Conservation (phyloP, 1,140 invertebrate genomes). For the Megalopta genalis region DNA sequence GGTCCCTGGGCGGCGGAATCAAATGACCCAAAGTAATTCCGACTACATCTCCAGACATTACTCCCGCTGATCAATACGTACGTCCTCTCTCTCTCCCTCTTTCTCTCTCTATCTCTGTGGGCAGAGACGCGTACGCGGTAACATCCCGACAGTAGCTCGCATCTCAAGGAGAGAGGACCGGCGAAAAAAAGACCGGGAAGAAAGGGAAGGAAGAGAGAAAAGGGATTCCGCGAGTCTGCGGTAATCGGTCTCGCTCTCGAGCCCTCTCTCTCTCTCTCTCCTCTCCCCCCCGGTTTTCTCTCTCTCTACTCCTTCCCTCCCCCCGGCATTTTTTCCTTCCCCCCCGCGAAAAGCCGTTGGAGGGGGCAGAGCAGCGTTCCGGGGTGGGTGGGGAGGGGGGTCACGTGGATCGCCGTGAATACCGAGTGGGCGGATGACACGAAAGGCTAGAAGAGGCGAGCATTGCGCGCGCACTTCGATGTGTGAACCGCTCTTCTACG, state of each 20-base stretch:
- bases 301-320: neutral
- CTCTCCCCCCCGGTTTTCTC: neutral
- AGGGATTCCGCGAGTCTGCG: conserved; percentile 61
- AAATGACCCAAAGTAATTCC: conserved; percentile 46
- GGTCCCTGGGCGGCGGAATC: conserved; percentile 18
- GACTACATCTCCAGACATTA: conserved; percentile 47
- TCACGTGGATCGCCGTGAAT: conserved; percentile 54
- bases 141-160: conserved; percentile 62
- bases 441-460: conserved; percentile 31
- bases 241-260: conserved; percentile 61
- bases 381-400: conserved; percentile 51
- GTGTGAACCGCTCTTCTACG: conserved; percentile 6
- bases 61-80: conserved; percentile 60
- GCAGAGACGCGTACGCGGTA: conserved; percentile 55
- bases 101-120: conserved; percentile 1
- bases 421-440: conserved; percentile 61
- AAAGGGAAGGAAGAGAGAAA: neutral
- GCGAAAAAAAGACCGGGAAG: conserved; percentile 28
- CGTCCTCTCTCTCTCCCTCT: conserved; percentile 51
- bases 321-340: neutral
- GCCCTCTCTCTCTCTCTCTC: conserved; percentile 17
- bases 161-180: conserved; percentile 57
- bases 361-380: neutral
- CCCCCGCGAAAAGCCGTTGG: conserved; percentile 32
- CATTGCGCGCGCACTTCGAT: conserved; percentile 62